Evolutionary conservation across 2,113 vertebrate species (phyloP).

Genomic region (Pyxicephalus adspersus): DNA sequence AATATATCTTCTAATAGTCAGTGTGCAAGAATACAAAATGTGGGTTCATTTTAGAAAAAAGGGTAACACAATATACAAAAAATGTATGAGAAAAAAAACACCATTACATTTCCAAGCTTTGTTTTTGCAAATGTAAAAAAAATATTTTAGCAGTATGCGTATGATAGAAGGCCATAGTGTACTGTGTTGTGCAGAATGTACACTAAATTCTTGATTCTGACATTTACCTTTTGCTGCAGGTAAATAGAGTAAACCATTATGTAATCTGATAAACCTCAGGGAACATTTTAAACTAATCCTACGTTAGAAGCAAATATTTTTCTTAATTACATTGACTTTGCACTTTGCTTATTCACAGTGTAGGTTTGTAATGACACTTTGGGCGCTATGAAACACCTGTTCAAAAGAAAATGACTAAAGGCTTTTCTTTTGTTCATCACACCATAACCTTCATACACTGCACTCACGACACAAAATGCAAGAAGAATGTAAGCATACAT

Average conservation of each 20-base stretch:
- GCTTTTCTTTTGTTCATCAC: not conserved
- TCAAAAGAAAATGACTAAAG: not conserved
- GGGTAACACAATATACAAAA: too few relatives aligned
- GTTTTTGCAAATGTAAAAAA: too few relatives aligned
- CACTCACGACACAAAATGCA: not conserved
- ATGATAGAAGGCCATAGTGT: not conserved
- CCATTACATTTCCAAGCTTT: too few relatives aligned
- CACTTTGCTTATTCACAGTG: not conserved
- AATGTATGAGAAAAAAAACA: too few relatives aligned
- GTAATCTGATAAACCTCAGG: not conserved
- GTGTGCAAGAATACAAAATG: too few relatives aligned
- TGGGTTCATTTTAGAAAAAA: too few relatives aligned
- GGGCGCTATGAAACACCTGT: constrained; percentile 3
- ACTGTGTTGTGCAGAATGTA: not conserved
- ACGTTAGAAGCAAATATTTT: too few relatives aligned
- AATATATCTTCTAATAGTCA: too few relatives aligned
- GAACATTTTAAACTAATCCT: not conserved
- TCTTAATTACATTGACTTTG: not conserved
- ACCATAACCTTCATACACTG: not conserved
- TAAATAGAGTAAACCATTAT: too few relatives aligned
- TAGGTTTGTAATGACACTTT: not conserved
- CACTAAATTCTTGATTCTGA: constrained; percentile 1
- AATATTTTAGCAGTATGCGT: not conserved
- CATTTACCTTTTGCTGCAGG: constrained; percentile 3
- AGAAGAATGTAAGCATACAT: not conserved